These are phyloP conservation scores for Dinomys branickii DNA, from an alignment of 2,113 vertebrate genomes.

Conservation along the genomic window DNA sequence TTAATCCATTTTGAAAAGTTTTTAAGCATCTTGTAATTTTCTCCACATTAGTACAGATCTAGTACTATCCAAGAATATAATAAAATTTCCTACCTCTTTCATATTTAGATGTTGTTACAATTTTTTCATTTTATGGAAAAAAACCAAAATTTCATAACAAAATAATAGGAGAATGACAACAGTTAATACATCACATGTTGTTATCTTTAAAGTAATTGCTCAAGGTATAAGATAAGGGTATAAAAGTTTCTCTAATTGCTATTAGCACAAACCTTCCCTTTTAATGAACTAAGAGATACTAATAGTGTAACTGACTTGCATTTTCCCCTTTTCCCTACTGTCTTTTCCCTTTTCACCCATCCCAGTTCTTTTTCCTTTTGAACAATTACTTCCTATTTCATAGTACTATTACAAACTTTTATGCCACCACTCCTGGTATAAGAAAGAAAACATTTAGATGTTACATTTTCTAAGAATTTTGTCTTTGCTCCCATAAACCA, in stretches of 20 bases:
- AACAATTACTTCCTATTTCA: neutral
- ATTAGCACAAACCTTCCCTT: neutral
- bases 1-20: neutral
- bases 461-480: conserved; percentile 37
- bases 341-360: neutral
- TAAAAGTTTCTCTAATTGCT: neutral
- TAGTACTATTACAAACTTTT: neutral
- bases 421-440: neutral
- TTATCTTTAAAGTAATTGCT: neutral
- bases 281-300: neutral
- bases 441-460: neutral
- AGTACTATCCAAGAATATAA: neutral
- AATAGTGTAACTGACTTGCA: neutral
- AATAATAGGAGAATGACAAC: neutral
- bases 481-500: conserved; percentile 1
- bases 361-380: neutral
- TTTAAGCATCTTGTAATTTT: neutral
- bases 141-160: neutral
- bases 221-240: neutral
- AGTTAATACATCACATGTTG: neutral
- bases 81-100: conserved; percentile 29
- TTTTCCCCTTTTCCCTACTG: neutral
- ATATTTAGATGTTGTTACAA: conserved; percentile 38
- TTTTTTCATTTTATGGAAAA: neutral
- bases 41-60: neutral